Percentiles rank a stretch among this genome's conserved stretches.
Evolutionary conservation across 2,888 invertebrate genomes (phyloP).

Genomic region (Lasioglossum pauxillum): DNA sequence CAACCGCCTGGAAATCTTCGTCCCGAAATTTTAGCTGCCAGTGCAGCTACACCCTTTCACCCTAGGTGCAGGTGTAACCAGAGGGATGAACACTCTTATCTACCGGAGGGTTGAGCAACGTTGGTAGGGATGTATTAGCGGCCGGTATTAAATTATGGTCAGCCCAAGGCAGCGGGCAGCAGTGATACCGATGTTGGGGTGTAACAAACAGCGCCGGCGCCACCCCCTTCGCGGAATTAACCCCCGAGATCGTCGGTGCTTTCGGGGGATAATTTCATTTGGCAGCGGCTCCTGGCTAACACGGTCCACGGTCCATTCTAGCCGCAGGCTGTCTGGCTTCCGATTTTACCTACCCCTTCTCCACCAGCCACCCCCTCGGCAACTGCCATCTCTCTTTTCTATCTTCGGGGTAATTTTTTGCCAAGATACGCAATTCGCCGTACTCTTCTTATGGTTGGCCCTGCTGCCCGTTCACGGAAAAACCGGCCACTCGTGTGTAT

Average conservation of each 20-base stretch:
- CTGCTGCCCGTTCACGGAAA: constrained; percentile 30
- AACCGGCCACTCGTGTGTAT: constrained; percentile 11
- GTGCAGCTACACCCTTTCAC: constrained; percentile 15
- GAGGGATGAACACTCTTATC: constrained; percentile 24
- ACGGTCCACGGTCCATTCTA: constrained; percentile 56
- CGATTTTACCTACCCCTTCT: constrained; percentile 45
- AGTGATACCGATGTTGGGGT: constrained; percentile 73
- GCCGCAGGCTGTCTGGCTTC: constrained; percentile 61
- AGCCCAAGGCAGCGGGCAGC: constrained; percentile 75
- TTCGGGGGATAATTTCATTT: constrained; percentile 81
- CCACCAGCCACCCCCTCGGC: background rate
- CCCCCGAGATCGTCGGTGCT: constrained; percentile 76
- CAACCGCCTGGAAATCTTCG: constrained; percentile 12
- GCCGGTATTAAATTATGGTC: constrained; percentile 81
- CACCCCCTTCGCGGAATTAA: constrained; percentile 73
- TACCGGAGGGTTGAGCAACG: constrained; percentile 53
- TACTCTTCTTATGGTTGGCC: constrained; percentile 8
- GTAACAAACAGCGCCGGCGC: constrained; percentile 71
- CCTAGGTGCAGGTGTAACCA: background rate
- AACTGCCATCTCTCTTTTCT: constrained; percentile 37
- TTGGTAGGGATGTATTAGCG: constrained; percentile 78
- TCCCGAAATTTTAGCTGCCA: constrained; percentile 22
- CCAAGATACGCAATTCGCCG: constrained; percentile 58
- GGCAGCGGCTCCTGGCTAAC: constrained; percentile 71
- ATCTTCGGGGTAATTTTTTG: constrained; percentile 58